Base-by-base conservation (phyloP, 2,113 vertebrate genomes). In the Lipophrys pholis region DNA sequence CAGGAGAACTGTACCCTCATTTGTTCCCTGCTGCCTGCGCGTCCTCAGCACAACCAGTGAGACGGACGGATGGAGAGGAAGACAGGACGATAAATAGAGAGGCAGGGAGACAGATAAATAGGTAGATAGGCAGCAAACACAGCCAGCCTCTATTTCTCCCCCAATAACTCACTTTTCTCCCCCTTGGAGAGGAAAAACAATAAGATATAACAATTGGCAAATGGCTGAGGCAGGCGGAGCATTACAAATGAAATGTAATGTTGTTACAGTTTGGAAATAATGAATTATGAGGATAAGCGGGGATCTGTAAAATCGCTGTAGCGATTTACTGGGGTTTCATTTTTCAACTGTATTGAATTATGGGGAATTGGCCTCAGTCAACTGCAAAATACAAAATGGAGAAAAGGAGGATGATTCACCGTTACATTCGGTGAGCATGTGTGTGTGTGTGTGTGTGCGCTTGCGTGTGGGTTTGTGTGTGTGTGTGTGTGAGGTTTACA, bases 291-390 rank as follows among this genome's bases (percentile, higher is more conserved):
- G 79, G 82, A 90, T 92, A 90, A 91, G 87, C 84, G 69, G 87
- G 87, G 88, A 89, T 91, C 86, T 88, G 89, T 89, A 86, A 87
- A 91, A 89, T 90, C 84, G 83, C 86, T 90, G 89, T 90, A 91
- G 90, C 85, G 83, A 87, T 90, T 90, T 89, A 84, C 83, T 53
- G 11, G 65, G 87, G 86, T 89, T 89, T 91, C 91, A 91, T 91
- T 92, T 92, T 91, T 92, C 91, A 91, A 80, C 87, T 82, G 85
- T 85, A 92, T 92, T 91, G 89, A 91, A 92, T 91, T 90, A 91
- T 91, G 78, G 82, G 58, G 86, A 90, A 91, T 90, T 89, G 88
- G 84, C 91, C 91, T 84, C 88, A 92, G 90, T 91, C 89, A 90
- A 90, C 81, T 90, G 90, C 86, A 91, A 91, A 91, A 90, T 83